Percentiles rank a stretch among this genome's conserved stretches.
Evolutionary conservation across 2,888 invertebrate species (phyloP).

Genomic region (Alsophila aescularia): DNA sequence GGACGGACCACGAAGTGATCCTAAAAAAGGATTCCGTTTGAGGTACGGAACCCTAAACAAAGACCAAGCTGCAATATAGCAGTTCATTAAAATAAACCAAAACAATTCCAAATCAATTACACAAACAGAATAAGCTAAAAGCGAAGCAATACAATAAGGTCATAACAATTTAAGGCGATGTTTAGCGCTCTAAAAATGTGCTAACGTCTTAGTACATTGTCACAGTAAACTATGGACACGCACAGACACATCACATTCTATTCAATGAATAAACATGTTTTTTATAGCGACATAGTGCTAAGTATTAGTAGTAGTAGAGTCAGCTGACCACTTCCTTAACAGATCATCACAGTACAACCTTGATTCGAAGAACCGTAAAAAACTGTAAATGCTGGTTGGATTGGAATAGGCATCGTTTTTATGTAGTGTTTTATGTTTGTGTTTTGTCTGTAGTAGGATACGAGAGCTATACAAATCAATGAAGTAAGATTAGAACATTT

Average conservation of each 20-base stretch:
- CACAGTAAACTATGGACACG: not conserved
- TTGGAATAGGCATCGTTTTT: slow-evolving; percentile 24
- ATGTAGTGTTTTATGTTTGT: slow-evolving; percentile 17
- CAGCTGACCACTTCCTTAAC: slow-evolving; percentile 28
- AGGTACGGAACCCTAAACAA: too few relatives aligned
- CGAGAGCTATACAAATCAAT: slow-evolving; percentile 9
- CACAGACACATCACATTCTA: not conserved
- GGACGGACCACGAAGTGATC: too few relatives aligned
- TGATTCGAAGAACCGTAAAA: slow-evolving; percentile 31
- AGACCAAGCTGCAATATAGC: not conserved
- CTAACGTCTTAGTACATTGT: not conserved
- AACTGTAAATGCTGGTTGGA: slow-evolving; percentile 22
- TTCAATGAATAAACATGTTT: not conserved
- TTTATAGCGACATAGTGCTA: slow-evolving; percentile 6
- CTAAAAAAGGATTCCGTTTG: too few relatives aligned
- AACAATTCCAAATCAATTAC: slow-evolving; percentile 11
- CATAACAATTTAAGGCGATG: not conserved
- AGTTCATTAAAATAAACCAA: not conserved
- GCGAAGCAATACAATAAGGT: slow-evolving; percentile 16
- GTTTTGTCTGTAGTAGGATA: slow-evolving; percentile 13
- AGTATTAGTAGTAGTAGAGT: not conserved
- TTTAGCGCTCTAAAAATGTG: slow-evolving; percentile 1
- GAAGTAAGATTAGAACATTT: slow-evolving; percentile 4
- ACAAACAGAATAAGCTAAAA: slow-evolving; percentile 2
- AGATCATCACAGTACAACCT: slow-evolving; percentile 22